Evolutionary conservation across 2,113 vertebrate genomes (phyloP).

Genomic region (Hirundichthys speculiger): DNA sequence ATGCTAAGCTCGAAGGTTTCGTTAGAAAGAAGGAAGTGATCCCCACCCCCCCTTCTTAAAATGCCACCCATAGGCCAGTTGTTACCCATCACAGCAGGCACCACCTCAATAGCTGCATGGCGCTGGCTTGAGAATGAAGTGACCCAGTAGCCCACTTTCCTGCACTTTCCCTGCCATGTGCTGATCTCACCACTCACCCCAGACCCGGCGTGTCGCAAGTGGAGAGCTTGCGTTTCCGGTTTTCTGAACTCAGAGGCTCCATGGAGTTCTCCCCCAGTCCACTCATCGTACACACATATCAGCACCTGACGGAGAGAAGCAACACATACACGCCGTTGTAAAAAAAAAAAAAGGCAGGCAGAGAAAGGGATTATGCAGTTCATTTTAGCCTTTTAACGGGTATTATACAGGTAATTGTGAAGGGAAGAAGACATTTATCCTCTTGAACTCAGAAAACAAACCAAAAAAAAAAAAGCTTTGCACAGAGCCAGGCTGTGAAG

Average conservation of each 20-base stretch:
- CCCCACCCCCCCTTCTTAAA: not conserved
- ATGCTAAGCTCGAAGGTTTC: too few relatives aligned
- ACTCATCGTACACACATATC: slow-evolving; percentile 89
- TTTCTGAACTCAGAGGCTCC: slow-evolving; percentile 86
- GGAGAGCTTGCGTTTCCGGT: slow-evolving; percentile 91
- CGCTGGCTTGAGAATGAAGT: slow-evolving; percentile 34
- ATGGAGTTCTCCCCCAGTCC: slow-evolving; percentile 92
- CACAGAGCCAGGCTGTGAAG: slow-evolving; percentile 27
- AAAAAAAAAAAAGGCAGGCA: slow-evolving; percentile 4
- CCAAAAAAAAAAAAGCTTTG: not conserved
- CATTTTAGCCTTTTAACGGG: slow-evolving; percentile 28
- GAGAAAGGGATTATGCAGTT: slow-evolving; percentile 25
- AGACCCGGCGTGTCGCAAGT: slow-evolving; percentile 88
- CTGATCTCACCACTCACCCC: slow-evolving; percentile 79
- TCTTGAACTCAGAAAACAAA: slow-evolving; percentile 42
- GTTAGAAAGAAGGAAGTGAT: not conserved
- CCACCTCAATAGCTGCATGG: slow-evolving; percentile 13
- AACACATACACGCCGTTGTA: slow-evolving; percentile 2
- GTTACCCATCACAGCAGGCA: slow-evolving; percentile 16
- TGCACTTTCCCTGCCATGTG: slow-evolving; percentile 3
- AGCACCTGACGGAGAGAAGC: slow-evolving; percentile 82
- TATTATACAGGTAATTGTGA: slow-evolving; percentile 29
- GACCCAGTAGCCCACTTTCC: slow-evolving; percentile 63
- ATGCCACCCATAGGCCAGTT: not conserved
- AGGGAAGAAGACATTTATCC: slow-evolving; percentile 16